Percentiles rank a stretch among this genome's conserved stretches.
phyloP scores from a whole-genome alignment of 1,140 invertebrate species.

The Cheumatopsyche charites region DNA sequence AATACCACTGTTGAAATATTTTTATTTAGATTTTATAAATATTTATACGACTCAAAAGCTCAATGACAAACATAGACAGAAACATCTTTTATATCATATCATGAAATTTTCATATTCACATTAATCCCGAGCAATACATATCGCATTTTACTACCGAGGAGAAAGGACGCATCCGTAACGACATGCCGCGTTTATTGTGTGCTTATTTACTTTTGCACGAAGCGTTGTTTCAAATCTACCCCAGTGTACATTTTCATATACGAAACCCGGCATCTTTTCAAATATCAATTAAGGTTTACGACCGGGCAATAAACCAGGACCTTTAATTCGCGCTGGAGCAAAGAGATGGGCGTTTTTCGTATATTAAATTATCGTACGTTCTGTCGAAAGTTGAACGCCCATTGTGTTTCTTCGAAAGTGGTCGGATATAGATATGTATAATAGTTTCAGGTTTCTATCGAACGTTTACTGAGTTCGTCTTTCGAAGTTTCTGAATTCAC shows the following conservation, averaged over 20 bases:
- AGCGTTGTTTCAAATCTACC: background rate
- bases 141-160: too few species aligned
- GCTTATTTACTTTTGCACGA: conserved; percentile 27
- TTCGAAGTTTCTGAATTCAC: too few species aligned
- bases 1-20: background rate
- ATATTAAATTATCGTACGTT: conserved; percentile 36
- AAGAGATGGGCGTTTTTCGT: conserved; percentile 4
- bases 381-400: conserved; percentile 12
- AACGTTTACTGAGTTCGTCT: too few species aligned
- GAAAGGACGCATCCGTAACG: background rate
- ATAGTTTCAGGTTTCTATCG: too few species aligned
- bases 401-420: too few species aligned
- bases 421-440: too few species aligned
- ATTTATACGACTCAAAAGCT: too few species aligned
- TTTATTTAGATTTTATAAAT: too few species aligned
- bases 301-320: conserved; percentile 3
- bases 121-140: background rate
- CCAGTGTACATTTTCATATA: background rate
- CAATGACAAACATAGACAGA: too few species aligned
- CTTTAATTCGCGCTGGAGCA: conserved; percentile 3
- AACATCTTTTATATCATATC: too few species aligned
- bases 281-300: conserved; percentile 35
- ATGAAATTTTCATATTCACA: conserved; percentile 6
- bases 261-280: conserved; percentile 2
- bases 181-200: conserved; percentile 9